phyloP scores from a whole-genome alignment of 2,797 vertebrate genomes.

The Microctenopoma stevenorrisi region DNA sequence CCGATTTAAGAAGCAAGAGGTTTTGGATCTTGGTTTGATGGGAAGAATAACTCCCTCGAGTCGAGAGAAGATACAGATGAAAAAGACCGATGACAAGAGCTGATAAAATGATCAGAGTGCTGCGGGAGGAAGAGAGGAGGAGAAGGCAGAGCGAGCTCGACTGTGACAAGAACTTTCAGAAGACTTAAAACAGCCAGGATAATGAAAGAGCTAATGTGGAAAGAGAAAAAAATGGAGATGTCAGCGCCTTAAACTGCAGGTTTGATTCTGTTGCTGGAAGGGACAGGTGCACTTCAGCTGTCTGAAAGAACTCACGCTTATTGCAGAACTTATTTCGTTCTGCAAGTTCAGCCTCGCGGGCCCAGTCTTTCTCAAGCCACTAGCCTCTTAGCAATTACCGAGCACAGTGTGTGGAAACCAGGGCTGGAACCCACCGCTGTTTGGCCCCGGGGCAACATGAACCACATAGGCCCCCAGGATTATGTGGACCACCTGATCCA shows the following conservation, averaged over 20 bases:
- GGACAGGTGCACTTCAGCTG: constrained; percentile 43
- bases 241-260: constrained; percentile 19
- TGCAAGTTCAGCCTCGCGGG: background rate
- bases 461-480: background rate
- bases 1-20: constrained; percentile 50
- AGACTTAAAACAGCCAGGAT: constrained; percentile 45
- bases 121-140: constrained; percentile 16
- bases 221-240: constrained; percentile 14
- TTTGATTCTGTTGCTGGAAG: constrained; percentile 32
- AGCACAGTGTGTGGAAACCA: background rate
- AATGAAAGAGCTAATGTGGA: constrained; percentile 46
- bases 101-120: constrained; percentile 53
- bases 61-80: constrained; percentile 32
- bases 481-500: background rate
- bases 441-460: background rate
- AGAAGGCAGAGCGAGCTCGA: constrained; percentile 23
- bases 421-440: background rate
- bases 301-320: background rate
- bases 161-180: constrained; percentile 58
- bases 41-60: constrained; percentile 58
- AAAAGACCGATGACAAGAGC: constrained; percentile 51
- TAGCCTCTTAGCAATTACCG: background rate
- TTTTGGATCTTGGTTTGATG: constrained; percentile 56
- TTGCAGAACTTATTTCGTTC: constrained; percentile 2
- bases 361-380: background rate